Percentiles rank a stretch among this genome's conserved stretches.
Evolutionary conservation across 2,888 invertebrate species (phyloP).

Genomic region (Polyploca ridens): DNA sequence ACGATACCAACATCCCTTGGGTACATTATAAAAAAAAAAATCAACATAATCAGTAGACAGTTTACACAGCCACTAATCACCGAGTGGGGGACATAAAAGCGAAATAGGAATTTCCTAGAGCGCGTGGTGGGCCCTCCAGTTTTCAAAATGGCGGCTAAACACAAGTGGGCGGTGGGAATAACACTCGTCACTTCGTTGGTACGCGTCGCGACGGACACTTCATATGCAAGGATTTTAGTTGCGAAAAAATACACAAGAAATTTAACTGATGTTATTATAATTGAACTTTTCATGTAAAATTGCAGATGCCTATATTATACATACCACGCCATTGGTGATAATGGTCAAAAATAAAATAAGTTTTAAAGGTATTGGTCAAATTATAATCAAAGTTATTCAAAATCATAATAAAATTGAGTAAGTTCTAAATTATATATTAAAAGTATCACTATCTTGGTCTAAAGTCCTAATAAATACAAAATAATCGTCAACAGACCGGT

Average conservation of each 20-base stretch:
- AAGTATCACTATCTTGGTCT: too few relatives aligned
- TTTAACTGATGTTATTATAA: neutral
- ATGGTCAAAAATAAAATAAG: too few relatives aligned
- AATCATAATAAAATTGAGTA: too few relatives aligned
- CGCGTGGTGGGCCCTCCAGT: constrained; percentile 53
- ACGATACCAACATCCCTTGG: neutral
- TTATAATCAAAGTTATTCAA: too few relatives aligned
- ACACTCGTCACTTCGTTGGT: constrained; percentile 51
- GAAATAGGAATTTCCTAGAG: constrained; percentile 28
- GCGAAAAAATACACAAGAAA: neutral
- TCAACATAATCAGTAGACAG: constrained; percentile 12
- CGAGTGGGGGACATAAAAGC: constrained; percentile 12
- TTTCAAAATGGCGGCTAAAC: constrained; percentile 64
- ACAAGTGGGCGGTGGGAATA: constrained; percentile 41
- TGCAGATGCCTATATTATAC: neutral
- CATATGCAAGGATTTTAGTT: constrained; percentile 12
- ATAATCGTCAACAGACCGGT: too few relatives aligned
- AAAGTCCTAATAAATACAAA: too few relatives aligned
- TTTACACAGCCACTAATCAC: constrained; percentile 12
- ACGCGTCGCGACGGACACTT: constrained; percentile 60
- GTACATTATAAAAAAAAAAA: neutral
- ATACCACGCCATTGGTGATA: too few relatives aligned
- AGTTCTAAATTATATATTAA: too few relatives aligned
- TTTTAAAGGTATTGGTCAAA: too few relatives aligned
- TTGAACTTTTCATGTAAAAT: neutral